Conservation (phyloP, 2,888 invertebrate genomes). For the Vannuccia rotundouncinata region DNA sequence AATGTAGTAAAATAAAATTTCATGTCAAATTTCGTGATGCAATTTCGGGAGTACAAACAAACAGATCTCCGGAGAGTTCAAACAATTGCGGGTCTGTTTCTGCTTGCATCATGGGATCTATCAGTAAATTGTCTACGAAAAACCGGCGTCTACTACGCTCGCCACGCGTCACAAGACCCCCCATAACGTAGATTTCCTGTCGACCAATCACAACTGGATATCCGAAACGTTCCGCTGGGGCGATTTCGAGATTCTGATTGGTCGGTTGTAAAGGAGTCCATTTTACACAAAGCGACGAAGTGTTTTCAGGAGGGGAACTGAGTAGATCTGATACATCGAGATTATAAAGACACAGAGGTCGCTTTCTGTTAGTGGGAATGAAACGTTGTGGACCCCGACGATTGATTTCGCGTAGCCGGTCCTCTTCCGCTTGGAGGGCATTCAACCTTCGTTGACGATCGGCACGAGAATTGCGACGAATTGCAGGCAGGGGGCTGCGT, state of each 20-base stretch:
- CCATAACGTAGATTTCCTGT: slow-evolving; percentile 17
- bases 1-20: neutral
- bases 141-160: neutral
- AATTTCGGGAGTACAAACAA: neutral
- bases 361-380: neutral
- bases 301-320: too few species aligned
- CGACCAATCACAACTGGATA: slow-evolving; percentile 16
- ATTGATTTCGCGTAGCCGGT: neutral
- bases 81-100: neutral
- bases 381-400: neutral
- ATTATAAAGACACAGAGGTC: neutral
- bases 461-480: neutral
- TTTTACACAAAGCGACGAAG: neutral
- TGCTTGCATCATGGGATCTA: slow-evolving; percentile 7
- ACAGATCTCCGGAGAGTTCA: slow-evolving; percentile 1
- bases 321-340: neutral
- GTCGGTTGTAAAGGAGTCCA: neutral
- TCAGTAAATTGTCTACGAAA: neutral
- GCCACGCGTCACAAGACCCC: neutral
- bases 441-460: neutral
- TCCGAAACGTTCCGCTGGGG: neutral
- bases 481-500: neutral
- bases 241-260: neutral
- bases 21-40: neutral
- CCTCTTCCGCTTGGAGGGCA: neutral